A percentile compares a stretch with the other conserved stretches of the same genome.
Evolutionary conservation across 1,140 invertebrate genomes (phyloP).

Genomic region (Aphidius gifuensis): DNA sequence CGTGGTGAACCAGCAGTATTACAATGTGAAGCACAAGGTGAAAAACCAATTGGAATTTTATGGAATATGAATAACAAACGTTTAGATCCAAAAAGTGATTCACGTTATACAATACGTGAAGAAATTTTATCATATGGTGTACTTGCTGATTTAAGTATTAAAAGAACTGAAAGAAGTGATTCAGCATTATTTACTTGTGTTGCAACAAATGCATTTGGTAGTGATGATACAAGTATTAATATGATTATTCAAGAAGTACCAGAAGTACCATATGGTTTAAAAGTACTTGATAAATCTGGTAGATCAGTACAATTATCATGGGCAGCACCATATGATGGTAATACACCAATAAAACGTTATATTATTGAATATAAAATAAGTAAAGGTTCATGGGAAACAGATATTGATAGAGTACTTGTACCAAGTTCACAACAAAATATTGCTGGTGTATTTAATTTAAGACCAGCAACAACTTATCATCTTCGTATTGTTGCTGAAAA

Average conservation of each 20-base stretch:
- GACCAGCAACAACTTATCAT: conserved; percentile 89
- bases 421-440: conserved; percentile 78
- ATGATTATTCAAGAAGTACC: conserved; percentile 96
- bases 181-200: conserved; percentile 92
- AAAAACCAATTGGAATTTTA: conserved; percentile 92
- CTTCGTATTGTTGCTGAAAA: conserved; percentile 92
- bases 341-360: conserved; percentile 89
- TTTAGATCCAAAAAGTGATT: conserved; percentile 81
- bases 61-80: conserved; percentile 96
- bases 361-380: conserved; percentile 90
- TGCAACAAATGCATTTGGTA: conserved; percentile 91
- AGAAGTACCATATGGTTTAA: conserved; percentile 85
- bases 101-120: conserved; percentile 87
- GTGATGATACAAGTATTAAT: conserved; percentile 92
- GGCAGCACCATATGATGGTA: conserved; percentile 92
- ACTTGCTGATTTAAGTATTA: conserved; percentile 83
- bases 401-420: conserved; percentile 80
- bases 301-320: conserved; percentile 86
- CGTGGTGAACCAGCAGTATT: conserved; percentile 87
- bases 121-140: conserved; percentile 84
- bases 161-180: conserved; percentile 83
- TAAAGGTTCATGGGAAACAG: conserved; percentile 79
- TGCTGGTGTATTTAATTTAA: conserved; percentile 82
- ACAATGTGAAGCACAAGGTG: conserved; percentile 93
- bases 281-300: conserved; percentile 88